A percentile compares a stretch with the other conserved stretches of the same genome.
Conservation (phyloP, 2,888 invertebrate species). For the Tuta absoluta region DNA sequence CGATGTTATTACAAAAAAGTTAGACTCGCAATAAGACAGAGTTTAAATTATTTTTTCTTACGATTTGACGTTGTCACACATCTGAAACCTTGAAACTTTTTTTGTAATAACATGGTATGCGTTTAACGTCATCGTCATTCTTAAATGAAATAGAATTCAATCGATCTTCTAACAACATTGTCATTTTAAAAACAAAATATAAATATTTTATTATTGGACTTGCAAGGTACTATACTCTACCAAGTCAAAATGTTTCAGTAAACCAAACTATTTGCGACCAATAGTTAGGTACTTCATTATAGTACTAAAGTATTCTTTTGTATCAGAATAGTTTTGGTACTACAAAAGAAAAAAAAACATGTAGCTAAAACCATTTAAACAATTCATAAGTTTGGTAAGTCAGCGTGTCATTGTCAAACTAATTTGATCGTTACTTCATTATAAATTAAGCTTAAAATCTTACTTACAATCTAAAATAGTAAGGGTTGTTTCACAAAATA, state of each 20-base stretch:
- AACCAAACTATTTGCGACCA: background rate
- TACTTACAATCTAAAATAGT: constrained; percentile 40
- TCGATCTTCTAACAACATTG: background rate
- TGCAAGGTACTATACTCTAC: background rate
- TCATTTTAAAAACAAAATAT: background rate
- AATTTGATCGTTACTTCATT: constrained; percentile 48
- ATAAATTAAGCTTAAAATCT: constrained; percentile 46
- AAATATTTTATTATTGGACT: background rate
- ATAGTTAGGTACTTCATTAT: background rate
- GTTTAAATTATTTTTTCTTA: too few species aligned
- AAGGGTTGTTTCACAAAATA: constrained; percentile 1
- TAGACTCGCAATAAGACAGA: too few species aligned
- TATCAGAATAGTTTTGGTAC: background rate
- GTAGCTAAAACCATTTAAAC: background rate
- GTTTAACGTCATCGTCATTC: too few species aligned
- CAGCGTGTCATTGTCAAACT: constrained; percentile 38
- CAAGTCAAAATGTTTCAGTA: background rate
- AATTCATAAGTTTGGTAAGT: constrained; percentile 34
- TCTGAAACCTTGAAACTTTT: too few species aligned
- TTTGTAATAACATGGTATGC: too few species aligned
- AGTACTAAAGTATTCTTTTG: background rate
- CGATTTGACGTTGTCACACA: too few species aligned
- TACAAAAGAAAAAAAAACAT: constrained; percentile 4
- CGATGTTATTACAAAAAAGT: too few species aligned
- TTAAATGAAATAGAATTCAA: too few species aligned